These are phyloP conservation scores for Drosophila suboccidentalis DNA, from an alignment of 2,888 invertebrate genomes.

Conservation along the genomic window DNA sequence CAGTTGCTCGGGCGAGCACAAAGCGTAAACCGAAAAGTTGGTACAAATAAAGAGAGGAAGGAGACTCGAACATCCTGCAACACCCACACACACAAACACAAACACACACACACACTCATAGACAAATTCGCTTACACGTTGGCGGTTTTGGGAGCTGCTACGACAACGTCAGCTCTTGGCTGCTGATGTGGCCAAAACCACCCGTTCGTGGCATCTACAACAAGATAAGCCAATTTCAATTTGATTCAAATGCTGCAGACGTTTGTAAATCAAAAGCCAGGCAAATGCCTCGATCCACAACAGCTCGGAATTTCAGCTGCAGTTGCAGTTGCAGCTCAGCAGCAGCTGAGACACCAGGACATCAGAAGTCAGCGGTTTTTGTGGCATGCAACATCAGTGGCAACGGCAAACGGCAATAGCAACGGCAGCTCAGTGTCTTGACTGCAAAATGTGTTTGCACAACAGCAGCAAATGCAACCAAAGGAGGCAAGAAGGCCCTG, in stretches of 20 bases:
- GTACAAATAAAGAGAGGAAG: not conserved
- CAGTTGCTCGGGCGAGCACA: conserved; percentile 27
- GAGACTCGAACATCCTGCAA: not conserved
- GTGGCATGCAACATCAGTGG: conserved; percentile 29
- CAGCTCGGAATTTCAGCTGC: conserved; percentile 13
- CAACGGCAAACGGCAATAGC: conserved; percentile 1
- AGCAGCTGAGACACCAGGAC: conserved; percentile 14
- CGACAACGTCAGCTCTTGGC: not conserved
- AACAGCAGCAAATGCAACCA: conserved; percentile 1
- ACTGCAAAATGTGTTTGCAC: conserved; percentile 69
- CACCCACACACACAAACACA: not conserved
- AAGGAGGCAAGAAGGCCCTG: conserved; percentile 26
- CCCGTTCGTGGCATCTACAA: conserved; percentile 68
- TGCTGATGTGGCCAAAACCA: conserved; percentile 46
- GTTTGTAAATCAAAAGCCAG: conserved; percentile 69
- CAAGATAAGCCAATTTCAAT: conserved; percentile 81
- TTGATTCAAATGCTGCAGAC: conserved; percentile 74
- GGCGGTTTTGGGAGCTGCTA: conserved; percentile 40
- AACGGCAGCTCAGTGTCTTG: conserved; percentile 45
- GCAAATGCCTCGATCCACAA: conserved; percentile 39
- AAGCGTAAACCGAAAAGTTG: conserved; percentile 48
- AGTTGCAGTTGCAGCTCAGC: conserved; percentile 12
- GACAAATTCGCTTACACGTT: conserved; percentile 54
- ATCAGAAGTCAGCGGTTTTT: conserved; percentile 30
- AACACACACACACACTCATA: not conserved